A percentile compares a stretch with the other conserved stretches of the same genome.
Evolutionary conservation across 1,140 invertebrate species (phyloP).

Genomic region (Bombus pascuorum): DNA sequence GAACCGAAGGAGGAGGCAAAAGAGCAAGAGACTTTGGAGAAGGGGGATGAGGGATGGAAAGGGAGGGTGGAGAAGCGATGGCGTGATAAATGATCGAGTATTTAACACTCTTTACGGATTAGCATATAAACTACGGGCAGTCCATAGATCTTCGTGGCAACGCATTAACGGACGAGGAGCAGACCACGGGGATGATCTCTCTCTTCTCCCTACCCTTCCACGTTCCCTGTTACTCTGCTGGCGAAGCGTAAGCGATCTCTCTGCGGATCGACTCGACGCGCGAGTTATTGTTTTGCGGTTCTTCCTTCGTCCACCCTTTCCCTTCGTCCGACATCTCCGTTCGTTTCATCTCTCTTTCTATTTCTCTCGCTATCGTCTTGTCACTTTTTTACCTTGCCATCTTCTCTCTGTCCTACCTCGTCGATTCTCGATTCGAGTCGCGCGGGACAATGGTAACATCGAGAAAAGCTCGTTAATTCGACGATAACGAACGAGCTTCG

Average conservation of each 20-base stretch:
- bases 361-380: too few species aligned
- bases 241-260: conserved; percentile 66
- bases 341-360: background rate
- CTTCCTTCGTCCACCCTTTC: background rate
- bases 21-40: conserved; percentile 37
- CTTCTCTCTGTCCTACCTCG: background rate
- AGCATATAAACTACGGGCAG: conserved; percentile 83
- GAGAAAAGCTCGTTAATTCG: conserved; percentile 59
- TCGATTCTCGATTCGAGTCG: background rate
- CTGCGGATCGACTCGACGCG: conserved; percentile 48
- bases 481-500: conserved; percentile 57
- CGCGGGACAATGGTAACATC: too few species aligned
- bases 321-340: background rate
- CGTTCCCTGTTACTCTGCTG: conserved; percentile 4
- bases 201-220: conserved; percentile 31
- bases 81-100: conserved; percentile 83
- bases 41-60: background rate
- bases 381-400: too few species aligned
- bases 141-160: conserved; percentile 83
- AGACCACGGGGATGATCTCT: conserved; percentile 72
- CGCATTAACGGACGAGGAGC: conserved; percentile 80
- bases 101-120: conserved; percentile 84
- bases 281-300: conserved; percentile 68
- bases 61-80: conserved; percentile 67
- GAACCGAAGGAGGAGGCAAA: conserved; percentile 29